Base-by-base conservation (phyloP, 1,140 invertebrate genomes). In the Drosophila truncata region DNA sequence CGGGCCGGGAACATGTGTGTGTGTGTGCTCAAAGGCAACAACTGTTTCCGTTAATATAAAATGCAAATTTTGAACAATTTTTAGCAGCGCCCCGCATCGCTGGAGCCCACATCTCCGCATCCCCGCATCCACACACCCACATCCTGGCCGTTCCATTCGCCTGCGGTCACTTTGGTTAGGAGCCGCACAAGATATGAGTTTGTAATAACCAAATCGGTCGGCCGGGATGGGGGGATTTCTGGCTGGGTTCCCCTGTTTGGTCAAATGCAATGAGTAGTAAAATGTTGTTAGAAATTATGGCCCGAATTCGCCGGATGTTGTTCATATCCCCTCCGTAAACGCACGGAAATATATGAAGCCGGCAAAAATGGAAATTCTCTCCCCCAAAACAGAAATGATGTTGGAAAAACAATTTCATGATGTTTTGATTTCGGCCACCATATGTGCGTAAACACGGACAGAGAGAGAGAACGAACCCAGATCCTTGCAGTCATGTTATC, bases 11-110 rank as follows among this genome's bases (percentile, higher is more conserved):
- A 58, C 59, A 60, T 87, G 83, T 80, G 69, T 79, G 84, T 50
- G 49, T 86, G 83, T 80, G 70, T 80, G 85, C 82, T 85, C 81
- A 85, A 82, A 90, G 86, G 85, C 85, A 90, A 90, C 85, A 90
- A 90, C 85, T 90, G 85, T 90, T 90, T 90, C 85, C 86, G 85
- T 90, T 90, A 90, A 90, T 90, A 90, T 90, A 90, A 90, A 90
- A 90, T 90, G 85, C 85, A 90, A 90, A 90, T 90, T 88, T 90
- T 70, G 66, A 67, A 82, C 78, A 76, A 88, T 88, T 88, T 88
- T 90, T 88, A 72, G 82, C 74, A 75, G 62, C 70, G 83, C 62
- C 75, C 49, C 73, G 64, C 50, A 62, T 63, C 18, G 64, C 63
- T 74, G 57, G 42, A 63, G 20, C 44, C 37, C 54, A 8, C 20